Evolutionary conservation across 1,140 invertebrate species (phyloP).

Genomic region (Drosophila neocordata): DNA sequence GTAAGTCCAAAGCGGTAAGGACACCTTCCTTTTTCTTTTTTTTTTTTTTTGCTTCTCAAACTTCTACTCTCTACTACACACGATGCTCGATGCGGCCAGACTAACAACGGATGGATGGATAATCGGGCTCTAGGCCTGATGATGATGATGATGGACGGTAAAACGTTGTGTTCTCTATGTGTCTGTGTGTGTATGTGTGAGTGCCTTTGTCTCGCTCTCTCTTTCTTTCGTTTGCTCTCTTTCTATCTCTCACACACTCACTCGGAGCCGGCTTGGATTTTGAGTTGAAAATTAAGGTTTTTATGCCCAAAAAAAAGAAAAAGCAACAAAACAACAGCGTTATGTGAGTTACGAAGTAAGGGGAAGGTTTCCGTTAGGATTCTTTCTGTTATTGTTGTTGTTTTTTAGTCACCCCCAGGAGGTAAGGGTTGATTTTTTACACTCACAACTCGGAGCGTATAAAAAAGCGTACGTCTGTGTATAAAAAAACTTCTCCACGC

Average conservation of each 20-base stretch:
- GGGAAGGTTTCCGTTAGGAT: slow-evolving; percentile 42
- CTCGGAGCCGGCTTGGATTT: slow-evolving; percentile 69
- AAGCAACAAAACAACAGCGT: too few relatives aligned
- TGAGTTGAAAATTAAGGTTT: slow-evolving; percentile 65
- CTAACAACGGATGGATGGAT: slow-evolving; percentile 62
- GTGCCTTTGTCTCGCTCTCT: slow-evolving; percentile 33
- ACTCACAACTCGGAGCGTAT: slow-evolving; percentile 20
- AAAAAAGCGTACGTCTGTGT: slow-evolving; percentile 57
- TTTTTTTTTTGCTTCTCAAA: not conserved
- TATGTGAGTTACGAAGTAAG: slow-evolving; percentile 19
- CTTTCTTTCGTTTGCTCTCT: slow-evolving; percentile 3
- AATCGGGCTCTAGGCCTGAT: slow-evolving; percentile 55
- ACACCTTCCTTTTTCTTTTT: slow-evolving; percentile 47
- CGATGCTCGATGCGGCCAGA: slow-evolving; percentile 18
- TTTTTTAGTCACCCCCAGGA: slow-evolving; percentile 41
- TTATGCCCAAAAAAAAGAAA: slow-evolving; percentile 57
- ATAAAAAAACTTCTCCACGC: slow-evolving; percentile 57
- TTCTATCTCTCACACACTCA: slow-evolving; percentile 10
- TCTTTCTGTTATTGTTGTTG: slow-evolving; percentile 20
- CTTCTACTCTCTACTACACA: slow-evolving; percentile 4
- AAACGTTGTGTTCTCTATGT: slow-evolving; percentile 5
- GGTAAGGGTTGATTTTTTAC: slow-evolving; percentile 56
- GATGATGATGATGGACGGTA: slow-evolving; percentile 43
- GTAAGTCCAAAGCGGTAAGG: slow-evolving; percentile 59
- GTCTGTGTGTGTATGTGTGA: not conserved